Conservation (phyloP, 2,888 invertebrate genomes). For the Sarcophaga subvicina region DNA sequence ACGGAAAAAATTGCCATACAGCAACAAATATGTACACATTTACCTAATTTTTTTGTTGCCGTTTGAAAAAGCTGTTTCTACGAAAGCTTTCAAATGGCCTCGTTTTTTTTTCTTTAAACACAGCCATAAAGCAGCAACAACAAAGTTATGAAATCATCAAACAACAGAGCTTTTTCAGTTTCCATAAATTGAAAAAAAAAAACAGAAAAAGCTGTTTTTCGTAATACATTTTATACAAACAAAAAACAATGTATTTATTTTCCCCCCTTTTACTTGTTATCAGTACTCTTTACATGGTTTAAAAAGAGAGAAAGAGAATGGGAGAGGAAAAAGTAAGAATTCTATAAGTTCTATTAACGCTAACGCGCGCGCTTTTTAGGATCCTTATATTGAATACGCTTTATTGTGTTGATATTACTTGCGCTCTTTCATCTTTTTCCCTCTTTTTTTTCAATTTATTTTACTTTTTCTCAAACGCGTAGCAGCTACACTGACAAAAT, state of each 20-base stretch:
- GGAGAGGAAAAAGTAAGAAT: not conserved
- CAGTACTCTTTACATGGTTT: not conserved
- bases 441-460: slow-evolving; percentile 23
- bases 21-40: slow-evolving; percentile 60
- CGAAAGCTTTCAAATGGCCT: slow-evolving; percentile 61
- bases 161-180: slow-evolving; percentile 47
- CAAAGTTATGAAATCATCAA: slow-evolving; percentile 66
- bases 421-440: slow-evolving; percentile 54
- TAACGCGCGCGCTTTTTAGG: not conserved
- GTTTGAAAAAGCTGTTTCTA: slow-evolving; percentile 50
- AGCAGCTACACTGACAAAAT: too few species aligned
- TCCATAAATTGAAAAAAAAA: slow-evolving; percentile 49
- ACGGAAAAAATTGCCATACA: slow-evolving; percentile 55
- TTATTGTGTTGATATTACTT: slow-evolving; percentile 18
- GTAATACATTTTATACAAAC: not conserved
- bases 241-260: slow-evolving; percentile 5
- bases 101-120: slow-evolving; percentile 50
- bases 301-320: slow-evolving; percentile 1
- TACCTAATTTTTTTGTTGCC: slow-evolving; percentile 44
- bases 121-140: slow-evolving; percentile 30
- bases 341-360: not conserved
- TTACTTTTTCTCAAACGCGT: not conserved
- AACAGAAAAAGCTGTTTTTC: slow-evolving; percentile 30
- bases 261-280: slow-evolving; percentile 14
- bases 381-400: not conserved